phyloP scores from a whole-genome alignment of 2,797 vertebrate genomes.

The Choloepus didactylus region DNA sequence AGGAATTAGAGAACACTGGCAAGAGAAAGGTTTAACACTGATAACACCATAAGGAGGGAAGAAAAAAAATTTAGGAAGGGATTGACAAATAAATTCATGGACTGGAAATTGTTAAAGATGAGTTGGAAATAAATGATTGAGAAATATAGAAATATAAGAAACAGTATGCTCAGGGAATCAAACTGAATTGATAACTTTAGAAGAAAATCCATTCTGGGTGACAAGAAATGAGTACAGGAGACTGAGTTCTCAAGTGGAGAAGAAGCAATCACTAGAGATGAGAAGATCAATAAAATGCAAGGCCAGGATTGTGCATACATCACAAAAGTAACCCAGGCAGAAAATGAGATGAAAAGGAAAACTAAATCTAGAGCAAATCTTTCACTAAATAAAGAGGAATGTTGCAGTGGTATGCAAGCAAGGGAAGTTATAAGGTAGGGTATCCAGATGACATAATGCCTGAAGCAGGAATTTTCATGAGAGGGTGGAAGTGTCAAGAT shows the following conservation, averaged over 20 bases:
- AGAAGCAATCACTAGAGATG: not conserved
- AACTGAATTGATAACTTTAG: not conserved
- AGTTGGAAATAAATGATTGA: not conserved
- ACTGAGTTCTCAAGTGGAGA: not conserved
- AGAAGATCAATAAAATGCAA: constrained; percentile 29
- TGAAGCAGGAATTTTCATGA: not conserved
- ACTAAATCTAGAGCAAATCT: not conserved
- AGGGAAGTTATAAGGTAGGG: not conserved
- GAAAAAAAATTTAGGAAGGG: not conserved
- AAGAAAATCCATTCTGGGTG: not conserved
- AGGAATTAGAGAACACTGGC: not conserved
- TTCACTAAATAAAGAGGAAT: not conserved
- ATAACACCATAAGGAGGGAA: not conserved
- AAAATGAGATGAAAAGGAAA: not conserved
- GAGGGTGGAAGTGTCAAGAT: not conserved
- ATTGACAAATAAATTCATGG: not conserved
- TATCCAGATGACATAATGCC: not conserved
- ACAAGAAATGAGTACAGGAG: not conserved
- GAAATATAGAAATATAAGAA: not conserved
- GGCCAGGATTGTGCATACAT: not conserved
- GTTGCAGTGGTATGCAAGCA: not conserved
- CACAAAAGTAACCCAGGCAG: not conserved
- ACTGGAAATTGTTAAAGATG: constrained; percentile 8
- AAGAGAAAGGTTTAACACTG: constrained; percentile 20
- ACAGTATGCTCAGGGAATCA: not conserved